Evolutionary conservation across 2,888 invertebrate genomes (phyloP), one percentile per base, ranked within the genome.

Genomic region (Ypsolopha scabrella): DNA sequence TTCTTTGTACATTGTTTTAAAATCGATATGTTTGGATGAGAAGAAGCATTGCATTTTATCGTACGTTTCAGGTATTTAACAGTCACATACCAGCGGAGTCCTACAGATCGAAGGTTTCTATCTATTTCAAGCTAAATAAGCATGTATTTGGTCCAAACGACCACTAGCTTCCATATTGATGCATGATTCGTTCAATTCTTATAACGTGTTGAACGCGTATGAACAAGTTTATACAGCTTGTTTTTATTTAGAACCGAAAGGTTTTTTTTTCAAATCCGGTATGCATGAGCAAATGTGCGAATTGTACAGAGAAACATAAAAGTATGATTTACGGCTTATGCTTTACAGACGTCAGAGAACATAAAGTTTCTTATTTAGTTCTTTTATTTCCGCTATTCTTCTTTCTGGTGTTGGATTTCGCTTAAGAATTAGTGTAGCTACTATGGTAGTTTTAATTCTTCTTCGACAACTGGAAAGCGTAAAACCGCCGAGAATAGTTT

Each of bases 41-140:
- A 33, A 24, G 70, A 67, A 72, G 73, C 75, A 80, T 77, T 80
- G 79, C 80, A 82, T 80, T 79, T 70, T 82, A 70, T 80, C 72
- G 72, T 85, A 81, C 82, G 90, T 92, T 93, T 81, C 91, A 95
- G 95, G 94, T 95, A 81, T 95, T 94, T 90, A 96, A 95, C 92
- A 95, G 94, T 91, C 96, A 96, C 91, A 94, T 94, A 90, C 92
- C 94, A 89, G 93, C 92, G 91, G 95, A 95, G 89, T 92, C 94
- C 80, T 95, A 93, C 90, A 92, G 95, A 90, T 93, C 94, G 88
- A 95, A 95, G 93, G 93, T 94, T 92, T 90, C 89, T 91, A 89
- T 89, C 88, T 76, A 80, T 68, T 83, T 79, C 72, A 82, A 77
- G 68, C 74, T 80, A 75, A 76, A 61, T 85, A 70, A 77, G 83